Conservation (phyloP, 2,113 vertebrate species). For the Lagopus leucura region DNA sequence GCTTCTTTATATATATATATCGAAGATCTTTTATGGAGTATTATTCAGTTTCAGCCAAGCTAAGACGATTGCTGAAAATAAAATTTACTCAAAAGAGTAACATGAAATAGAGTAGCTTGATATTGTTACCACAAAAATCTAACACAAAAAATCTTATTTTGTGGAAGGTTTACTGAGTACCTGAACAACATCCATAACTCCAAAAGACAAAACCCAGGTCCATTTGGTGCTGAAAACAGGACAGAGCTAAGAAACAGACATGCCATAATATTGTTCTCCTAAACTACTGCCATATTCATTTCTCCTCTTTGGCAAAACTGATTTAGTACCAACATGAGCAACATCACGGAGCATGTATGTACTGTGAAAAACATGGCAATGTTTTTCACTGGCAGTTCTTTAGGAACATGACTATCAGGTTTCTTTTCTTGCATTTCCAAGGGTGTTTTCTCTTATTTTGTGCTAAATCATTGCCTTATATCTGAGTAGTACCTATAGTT, state of each 20-base stretch:
- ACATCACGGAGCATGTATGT: neutral
- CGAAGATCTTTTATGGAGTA: neutral
- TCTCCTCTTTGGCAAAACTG: neutral
- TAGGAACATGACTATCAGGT: neutral
- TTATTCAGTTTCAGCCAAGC: neutral
- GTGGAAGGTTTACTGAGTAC: neutral
- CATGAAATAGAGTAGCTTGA: neutral
- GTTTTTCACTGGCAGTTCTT: neutral
- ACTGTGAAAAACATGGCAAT: neutral
- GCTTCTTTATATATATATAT: neutral
- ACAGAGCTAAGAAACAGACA: neutral
- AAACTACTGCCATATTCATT: neutral
- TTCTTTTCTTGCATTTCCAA: neutral
- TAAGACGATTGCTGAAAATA: neutral
- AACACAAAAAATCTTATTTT: neutral
- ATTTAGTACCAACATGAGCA: neutral
- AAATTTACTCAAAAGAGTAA: neutral
- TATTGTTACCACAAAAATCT: neutral
- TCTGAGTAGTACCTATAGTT: accelerated
- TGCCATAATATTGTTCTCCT: neutral
- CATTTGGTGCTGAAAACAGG: neutral
- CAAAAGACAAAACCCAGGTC: neutral
- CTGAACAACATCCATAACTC: neutral
- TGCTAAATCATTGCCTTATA: neutral
- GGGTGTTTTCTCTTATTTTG: neutral